These are phyloP conservation scores for Halcyon senegalensis DNA, from an alignment of 2,113 vertebrate species.

Conservation along the genomic window DNA sequence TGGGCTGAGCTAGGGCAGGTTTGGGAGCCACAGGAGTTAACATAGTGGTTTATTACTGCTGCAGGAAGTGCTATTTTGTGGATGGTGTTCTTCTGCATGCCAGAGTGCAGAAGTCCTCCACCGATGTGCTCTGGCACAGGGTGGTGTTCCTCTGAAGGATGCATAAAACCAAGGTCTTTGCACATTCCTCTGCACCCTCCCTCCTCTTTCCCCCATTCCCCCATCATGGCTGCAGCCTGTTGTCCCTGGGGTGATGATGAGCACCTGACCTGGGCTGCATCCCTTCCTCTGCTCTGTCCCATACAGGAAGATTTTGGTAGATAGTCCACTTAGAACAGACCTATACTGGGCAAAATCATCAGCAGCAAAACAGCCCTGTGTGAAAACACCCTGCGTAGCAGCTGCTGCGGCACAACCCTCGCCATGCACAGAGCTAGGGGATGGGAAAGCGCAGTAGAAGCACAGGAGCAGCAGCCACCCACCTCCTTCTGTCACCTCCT, in stretches of 20 bases:
- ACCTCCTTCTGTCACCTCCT: not conserved
- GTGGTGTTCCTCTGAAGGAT: no score
- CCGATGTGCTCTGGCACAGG: not conserved
- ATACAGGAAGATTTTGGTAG: no score
- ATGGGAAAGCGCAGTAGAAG: not conserved
- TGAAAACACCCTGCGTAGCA: not conserved
- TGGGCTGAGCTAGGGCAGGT: not conserved
- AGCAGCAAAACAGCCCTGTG: not conserved
- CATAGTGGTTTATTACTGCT: not conserved
- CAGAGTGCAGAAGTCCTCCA: not conserved
- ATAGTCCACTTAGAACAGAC: no score
- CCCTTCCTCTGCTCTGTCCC: no score
- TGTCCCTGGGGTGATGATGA: no score
- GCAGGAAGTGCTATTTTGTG: not conserved
- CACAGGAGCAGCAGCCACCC: not conserved
- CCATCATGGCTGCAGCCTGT: no score
- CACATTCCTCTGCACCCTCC: no score
- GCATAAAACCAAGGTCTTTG: no score
- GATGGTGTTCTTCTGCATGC: not conserved
- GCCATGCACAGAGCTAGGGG: fast-evolving
- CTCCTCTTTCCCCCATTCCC: no score
- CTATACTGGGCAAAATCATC: not conserved
- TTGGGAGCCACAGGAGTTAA: not conserved
- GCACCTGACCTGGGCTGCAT: no score
- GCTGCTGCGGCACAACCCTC: not conserved